A percentile compares a stretch with the other conserved stretches of the same genome.
These are phyloP conservation scores for Rhopalosiphum padi DNA, from an alignment of 1,140 invertebrate genomes.

Conservation along the genomic window DNA sequence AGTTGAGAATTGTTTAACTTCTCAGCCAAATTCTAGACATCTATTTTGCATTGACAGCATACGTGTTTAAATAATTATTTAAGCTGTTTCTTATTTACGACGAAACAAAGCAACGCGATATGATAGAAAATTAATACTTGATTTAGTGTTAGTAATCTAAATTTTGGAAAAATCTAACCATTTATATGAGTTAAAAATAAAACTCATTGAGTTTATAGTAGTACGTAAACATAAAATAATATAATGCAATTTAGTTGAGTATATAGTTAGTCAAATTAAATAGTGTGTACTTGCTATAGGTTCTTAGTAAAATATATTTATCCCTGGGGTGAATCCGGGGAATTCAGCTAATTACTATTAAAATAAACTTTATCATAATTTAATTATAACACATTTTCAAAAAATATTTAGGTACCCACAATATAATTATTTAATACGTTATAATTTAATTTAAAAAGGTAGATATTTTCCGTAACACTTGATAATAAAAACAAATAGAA, in stretches of 20 bases:
- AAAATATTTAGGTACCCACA: background rate
- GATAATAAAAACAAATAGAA: background rate
- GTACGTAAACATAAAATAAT: background rate
- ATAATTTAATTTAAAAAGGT: background rate
- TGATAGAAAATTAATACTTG: background rate
- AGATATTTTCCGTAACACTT: background rate
- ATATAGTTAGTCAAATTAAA: background rate
- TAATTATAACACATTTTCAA: background rate
- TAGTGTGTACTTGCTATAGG: background rate
- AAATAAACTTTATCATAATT: background rate
- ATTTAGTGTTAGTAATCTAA: background rate
- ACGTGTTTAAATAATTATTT: background rate
- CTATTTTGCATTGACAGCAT: background rate
- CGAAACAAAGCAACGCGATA: no score
- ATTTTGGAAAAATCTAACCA: background rate
- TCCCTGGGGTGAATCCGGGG: background rate
- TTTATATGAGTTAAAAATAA: background rate
- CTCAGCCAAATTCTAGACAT: background rate
- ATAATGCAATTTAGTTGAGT: background rate
- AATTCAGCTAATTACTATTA: background rate
- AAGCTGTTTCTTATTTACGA: background rate
- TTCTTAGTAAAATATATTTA: background rate
- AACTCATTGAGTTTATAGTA: background rate
- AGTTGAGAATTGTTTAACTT: background rate
- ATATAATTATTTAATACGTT: background rate